phyloP scores from a whole-genome alignment of 2,888 invertebrate genomes.

The Andrena praecox region DNA sequence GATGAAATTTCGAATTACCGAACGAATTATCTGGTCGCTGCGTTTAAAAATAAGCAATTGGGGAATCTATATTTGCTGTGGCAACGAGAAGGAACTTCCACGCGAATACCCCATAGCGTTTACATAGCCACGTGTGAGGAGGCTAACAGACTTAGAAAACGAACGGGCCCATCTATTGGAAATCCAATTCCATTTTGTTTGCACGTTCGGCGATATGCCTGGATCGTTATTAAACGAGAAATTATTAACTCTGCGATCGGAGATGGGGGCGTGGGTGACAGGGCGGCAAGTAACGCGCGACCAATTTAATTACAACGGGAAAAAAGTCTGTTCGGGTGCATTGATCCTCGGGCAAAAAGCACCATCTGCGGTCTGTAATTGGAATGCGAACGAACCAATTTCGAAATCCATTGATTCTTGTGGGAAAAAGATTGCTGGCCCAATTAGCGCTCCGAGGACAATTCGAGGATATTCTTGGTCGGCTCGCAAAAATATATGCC shows the following conservation, averaged over 20 bases:
- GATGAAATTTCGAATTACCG: constrained; percentile 28
- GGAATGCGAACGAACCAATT: constrained; percentile 59
- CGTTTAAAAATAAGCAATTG: background rate
- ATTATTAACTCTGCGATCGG: constrained; percentile 41
- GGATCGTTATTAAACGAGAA: constrained; percentile 27
- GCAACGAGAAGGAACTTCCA: background rate
- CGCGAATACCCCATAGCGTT: no score
- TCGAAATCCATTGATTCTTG: constrained; percentile 49
- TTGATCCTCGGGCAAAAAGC: constrained; percentile 46
- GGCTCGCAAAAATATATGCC: background rate
- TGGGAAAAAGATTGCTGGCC: background rate
- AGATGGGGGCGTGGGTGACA: background rate
- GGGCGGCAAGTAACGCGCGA: constrained; percentile 9
- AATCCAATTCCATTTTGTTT: constrained; percentile 24
- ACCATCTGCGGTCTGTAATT: constrained; percentile 62
- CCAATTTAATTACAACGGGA: constrained; percentile 59
- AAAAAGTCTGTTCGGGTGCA: constrained; percentile 37
- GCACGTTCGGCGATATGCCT: background rate
- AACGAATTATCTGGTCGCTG: constrained; percentile 19
- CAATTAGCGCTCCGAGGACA: constrained; percentile 30
- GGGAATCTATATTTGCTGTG: background rate
- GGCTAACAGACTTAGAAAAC: background rate
- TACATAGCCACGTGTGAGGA: no score
- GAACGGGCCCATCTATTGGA: background rate
- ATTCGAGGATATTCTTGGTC: background rate